phyloP scores from a whole-genome alignment of 2,888 invertebrate genomes.

The Hermaeophaga mercurialis region DNA sequence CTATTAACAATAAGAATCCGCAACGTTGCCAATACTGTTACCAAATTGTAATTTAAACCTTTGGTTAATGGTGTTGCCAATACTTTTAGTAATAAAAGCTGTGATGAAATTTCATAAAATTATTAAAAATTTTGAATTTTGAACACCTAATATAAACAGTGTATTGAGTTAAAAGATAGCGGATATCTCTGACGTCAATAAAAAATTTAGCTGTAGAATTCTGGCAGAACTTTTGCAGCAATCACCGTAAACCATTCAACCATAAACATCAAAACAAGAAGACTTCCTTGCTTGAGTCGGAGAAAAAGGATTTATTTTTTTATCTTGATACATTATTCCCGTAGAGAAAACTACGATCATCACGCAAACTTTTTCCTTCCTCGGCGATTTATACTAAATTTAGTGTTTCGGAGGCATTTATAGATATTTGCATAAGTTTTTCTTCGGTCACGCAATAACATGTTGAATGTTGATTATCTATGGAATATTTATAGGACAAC shows the following conservation, averaged over 20 bases:
- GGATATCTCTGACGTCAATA: background rate
- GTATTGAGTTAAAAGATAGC: too few species aligned
- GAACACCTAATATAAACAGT: too few species aligned
- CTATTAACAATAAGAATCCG: too few species aligned
- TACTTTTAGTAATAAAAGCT: too few species aligned
- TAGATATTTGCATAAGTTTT: background rate
- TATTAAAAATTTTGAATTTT: too few species aligned
- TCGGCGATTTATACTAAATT: background rate
- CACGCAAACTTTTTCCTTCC: constrained; percentile 5
- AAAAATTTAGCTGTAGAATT: background rate
- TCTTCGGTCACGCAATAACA: background rate
- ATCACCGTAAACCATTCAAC: background rate
- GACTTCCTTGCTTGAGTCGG: background rate
- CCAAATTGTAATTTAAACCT: too few species aligned
- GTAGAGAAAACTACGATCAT: constrained; percentile 2
- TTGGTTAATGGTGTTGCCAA: too few species aligned
- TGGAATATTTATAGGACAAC: background rate
- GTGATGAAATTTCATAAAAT: too few species aligned
- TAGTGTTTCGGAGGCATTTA: background rate
- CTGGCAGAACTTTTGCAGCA: background rate
- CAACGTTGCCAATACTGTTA: too few species aligned
- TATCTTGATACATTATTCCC: constrained; percentile 2
- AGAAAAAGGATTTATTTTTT: background rate
- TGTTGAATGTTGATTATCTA: background rate
- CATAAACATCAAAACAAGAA: constrained; percentile 3